Percentiles rank a stretch among this genome's conserved stretches.
Evolutionary conservation across 30 jellyfish, hydroid and myxozoan species (phyloP).

Genomic region (Hydractinia symbiolongicarpus): DNA sequence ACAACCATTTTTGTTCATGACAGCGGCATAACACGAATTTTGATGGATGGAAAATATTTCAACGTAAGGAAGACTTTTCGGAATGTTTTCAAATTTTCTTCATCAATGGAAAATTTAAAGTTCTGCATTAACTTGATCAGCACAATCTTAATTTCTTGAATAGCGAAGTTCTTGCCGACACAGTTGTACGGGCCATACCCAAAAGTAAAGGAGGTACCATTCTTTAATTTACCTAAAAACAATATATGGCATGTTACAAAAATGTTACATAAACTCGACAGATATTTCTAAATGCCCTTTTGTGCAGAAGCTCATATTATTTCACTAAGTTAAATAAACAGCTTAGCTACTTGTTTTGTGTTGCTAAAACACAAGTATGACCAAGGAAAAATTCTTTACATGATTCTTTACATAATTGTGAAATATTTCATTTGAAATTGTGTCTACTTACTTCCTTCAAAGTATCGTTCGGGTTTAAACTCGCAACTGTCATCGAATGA

Average conservation of each 20-base stretch:
- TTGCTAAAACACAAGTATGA: no score
- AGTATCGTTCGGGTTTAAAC: slow-evolving; percentile 11
- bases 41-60: neutral
- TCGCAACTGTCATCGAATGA: neutral
- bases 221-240: neutral
- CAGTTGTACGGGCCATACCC: slow-evolving; percentile 25
- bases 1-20: neutral
- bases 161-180: slow-evolving; percentile 16
- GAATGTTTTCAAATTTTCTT: neutral
- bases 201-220: slow-evolving; percentile 3
- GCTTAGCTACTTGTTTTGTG: no score
- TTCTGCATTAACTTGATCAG: neutral
- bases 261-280: no score
- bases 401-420: no score
- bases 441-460: neutral
- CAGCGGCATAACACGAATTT: slow-evolving; percentile 1
- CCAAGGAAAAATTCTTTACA: no score
- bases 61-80: neutral
- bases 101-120: slow-evolving; percentile 10
- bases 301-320: no score
- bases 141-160: neutral
- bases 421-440: no score
- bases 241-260: neutral
- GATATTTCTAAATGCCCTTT: no score
- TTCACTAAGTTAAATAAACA: no score